Percentiles rank a stretch among this genome's conserved stretches.
Evolutionary conservation across 92 coral and sea anemone genomes (phyloP).

Genomic region (Anthopleura xanthogrammica): DNA sequence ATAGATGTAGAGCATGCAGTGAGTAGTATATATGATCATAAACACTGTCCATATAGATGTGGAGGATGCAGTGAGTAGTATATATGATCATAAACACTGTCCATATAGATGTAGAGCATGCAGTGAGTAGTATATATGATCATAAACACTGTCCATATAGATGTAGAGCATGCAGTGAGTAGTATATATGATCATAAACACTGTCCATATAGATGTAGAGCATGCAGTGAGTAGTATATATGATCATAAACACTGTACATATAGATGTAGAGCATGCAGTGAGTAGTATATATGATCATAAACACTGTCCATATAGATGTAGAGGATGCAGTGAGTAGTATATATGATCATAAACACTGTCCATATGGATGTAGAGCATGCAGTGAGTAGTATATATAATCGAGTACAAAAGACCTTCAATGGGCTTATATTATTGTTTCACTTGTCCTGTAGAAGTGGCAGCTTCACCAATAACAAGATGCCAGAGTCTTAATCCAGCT

Average conservation of each 20-base stretch:
- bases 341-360: neutral
- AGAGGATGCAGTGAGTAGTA: slow-evolving; percentile 21
- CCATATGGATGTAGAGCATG: slow-evolving; percentile 15
- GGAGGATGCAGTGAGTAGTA: slow-evolving; percentile 22
- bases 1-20: slow-evolving; percentile 18
- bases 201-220: slow-evolving; percentile 18
- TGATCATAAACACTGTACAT: slow-evolving; percentile 8
- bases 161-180: slow-evolving; percentile 32
- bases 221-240: slow-evolving; percentile 16
- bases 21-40: neutral
- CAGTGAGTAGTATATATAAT: slow-evolving; percentile 14
- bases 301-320: slow-evolving; percentile 13
- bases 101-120: slow-evolving; percentile 15
- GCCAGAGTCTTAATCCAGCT: neutral
- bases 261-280: slow-evolving; percentile 19
- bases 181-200: neutral
- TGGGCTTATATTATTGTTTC: neutral
- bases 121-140: slow-evolving; percentile 15
- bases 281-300: neutral
- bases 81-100: neutral
- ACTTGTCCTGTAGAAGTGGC: slow-evolving; percentile 1
- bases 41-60: slow-evolving; percentile 14
- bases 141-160: slow-evolving; percentile 7
- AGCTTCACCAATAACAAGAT: slow-evolving; percentile 25
- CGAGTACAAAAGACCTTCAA: neutral